Evolutionary conservation across 1,140 invertebrate species (phyloP).

Genomic region (Meloidogyne chitwoodi): DNA sequence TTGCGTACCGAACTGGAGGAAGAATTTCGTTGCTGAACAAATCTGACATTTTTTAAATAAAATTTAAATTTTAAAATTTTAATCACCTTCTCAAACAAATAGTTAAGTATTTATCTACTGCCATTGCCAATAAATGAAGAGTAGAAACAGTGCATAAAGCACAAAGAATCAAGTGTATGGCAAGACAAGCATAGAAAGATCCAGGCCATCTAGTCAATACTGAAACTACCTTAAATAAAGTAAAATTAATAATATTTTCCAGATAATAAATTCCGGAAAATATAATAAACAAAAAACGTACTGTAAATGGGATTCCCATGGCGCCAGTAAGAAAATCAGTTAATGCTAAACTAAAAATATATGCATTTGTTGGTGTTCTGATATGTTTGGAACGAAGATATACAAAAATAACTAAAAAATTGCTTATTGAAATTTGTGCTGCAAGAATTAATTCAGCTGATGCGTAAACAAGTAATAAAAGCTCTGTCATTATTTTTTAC

Average conservation of each 20-base stretch:
- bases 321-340: slow-evolving; percentile 48
- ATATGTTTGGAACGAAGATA: slow-evolving; percentile 32
- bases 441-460: slow-evolving; percentile 34
- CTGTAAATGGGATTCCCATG: slow-evolving; percentile 43
- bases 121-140: slow-evolving; percentile 47
- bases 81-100: slow-evolving; percentile 39
- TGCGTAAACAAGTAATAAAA: slow-evolving; percentile 28
- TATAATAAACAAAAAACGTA: background rate
- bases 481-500: slow-evolving; percentile 18
- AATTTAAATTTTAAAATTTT: background rate
- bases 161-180: slow-evolving; percentile 43
- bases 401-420: slow-evolving; percentile 40
- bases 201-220: slow-evolving; percentile 37
- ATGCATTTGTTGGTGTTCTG: slow-evolving; percentile 48
- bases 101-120: slow-evolving; percentile 48
- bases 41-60: background rate
- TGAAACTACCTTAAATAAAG: slow-evolving; percentile 18
- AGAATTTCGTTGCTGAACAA: slow-evolving; percentile 20
- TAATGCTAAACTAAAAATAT: slow-evolving; percentile 39
- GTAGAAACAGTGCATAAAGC: slow-evolving; percentile 47
- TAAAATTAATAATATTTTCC: background rate
- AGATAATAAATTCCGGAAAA: no score
- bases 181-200: slow-evolving; percentile 34
- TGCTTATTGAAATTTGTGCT: slow-evolving; percentile 33
- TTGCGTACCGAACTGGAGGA: slow-evolving; percentile 27